A percentile compares a stretch with the other conserved stretches of the same genome.
Evolutionary conservation across 2,113 vertebrate species (phyloP).

Genomic region (Aphelocoma coerulescens): DNA sequence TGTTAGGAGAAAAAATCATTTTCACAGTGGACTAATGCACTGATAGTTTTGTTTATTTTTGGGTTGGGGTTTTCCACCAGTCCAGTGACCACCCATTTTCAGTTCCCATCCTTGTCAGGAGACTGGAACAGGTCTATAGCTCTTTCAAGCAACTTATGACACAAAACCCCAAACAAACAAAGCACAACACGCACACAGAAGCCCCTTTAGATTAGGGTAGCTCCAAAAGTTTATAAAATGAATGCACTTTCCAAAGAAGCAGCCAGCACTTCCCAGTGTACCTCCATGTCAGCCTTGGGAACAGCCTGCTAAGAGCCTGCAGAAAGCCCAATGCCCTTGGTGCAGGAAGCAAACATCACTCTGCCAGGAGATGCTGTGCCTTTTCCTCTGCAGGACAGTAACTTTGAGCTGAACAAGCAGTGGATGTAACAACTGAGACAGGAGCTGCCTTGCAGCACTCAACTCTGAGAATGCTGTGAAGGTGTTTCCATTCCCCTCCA

Average conservation of each 20-base stretch:
- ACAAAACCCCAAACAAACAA: background rate
- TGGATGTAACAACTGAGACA: too few relatives aligned
- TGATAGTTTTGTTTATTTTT: background rate
- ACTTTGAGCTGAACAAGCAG: background rate
- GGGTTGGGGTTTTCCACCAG: rapidly evolving
- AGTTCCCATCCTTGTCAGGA: background rate
- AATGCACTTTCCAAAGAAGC: background rate
- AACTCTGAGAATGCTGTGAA: background rate
- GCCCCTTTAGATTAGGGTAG: background rate
- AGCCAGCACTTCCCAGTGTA: background rate
- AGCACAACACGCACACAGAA: background rate
- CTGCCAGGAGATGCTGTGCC: background rate
- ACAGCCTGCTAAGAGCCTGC: background rate
- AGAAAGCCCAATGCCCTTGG: background rate
- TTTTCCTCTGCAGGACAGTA: background rate
- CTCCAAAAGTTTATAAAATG: background rate
- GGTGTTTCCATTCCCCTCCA: background rate
- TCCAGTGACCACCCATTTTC: background rate
- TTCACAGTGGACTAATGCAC: background rate
- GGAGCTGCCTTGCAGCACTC: background rate
- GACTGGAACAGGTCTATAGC: background rate
- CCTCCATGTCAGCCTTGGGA: background rate
- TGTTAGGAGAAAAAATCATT: background rate
- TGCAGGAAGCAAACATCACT: background rate
- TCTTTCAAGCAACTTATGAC: background rate